These are phyloP conservation scores for Urocynchramus pylzowi DNA, from an alignment of 2,113 vertebrate species.

Conservation along the genomic window DNA sequence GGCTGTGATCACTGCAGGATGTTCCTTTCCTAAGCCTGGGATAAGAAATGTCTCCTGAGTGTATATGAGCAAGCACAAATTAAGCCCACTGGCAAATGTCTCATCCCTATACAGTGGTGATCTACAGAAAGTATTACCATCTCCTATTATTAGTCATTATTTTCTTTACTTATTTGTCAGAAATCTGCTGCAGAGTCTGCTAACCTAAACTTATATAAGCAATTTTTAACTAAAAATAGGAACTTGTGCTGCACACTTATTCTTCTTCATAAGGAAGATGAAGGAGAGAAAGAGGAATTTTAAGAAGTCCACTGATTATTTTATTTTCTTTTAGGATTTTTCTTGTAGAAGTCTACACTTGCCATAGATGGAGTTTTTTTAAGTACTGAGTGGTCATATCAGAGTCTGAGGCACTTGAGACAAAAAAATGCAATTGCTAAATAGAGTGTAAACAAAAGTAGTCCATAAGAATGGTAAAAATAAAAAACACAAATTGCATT, in stretches of 20 bases:
- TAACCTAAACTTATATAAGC: not conserved
- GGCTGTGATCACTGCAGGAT: not conserved
- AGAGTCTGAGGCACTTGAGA: not conserved
- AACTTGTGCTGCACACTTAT: not conserved
- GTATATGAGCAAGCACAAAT: not conserved
- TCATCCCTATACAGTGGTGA: not conserved
- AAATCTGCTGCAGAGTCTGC: not conserved
- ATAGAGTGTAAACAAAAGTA: not conserved
- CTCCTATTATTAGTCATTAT: not conserved
- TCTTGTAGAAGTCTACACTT: not conserved
- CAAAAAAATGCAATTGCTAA: not conserved
- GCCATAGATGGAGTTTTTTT: not conserved
- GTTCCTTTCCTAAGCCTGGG: no score
- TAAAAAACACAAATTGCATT: not conserved
- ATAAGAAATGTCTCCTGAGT: no score
- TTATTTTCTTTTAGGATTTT: not conserved
- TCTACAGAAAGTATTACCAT: not conserved
- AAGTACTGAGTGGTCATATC: not conserved
- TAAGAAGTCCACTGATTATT: not conserved
- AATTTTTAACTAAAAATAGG: not conserved
- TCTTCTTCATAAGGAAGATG: not conserved
- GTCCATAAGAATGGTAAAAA: not conserved
- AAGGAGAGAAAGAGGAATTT: not conserved
- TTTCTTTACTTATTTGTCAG: not conserved
- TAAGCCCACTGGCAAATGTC: not conserved